phyloP scores from a whole-genome alignment of 2,888 invertebrate species.

The Caenorhabditis macrosperma region DNA sequence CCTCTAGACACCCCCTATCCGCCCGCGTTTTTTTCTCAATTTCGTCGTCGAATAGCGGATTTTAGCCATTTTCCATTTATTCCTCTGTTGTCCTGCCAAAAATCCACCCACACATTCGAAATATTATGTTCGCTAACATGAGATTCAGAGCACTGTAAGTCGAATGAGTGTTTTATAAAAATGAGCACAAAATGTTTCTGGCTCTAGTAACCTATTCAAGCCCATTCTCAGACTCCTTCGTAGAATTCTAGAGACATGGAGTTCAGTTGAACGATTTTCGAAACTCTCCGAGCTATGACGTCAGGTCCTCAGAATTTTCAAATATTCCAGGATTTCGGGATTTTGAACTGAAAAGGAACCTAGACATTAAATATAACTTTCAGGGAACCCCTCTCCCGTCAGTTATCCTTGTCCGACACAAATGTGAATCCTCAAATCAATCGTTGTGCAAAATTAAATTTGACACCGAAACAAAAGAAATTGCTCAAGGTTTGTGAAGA shows the following conservation, averaged over 20 bases:
- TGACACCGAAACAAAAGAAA: conserved; percentile 61
- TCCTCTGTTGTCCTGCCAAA: background rate
- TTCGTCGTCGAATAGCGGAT: background rate
- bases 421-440: conserved; percentile 61
- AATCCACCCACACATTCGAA: background rate
- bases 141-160: conserved; percentile 39
- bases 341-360: background rate
- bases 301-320: too few relatives aligned
- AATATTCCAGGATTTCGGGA: background rate
- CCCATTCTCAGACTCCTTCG: too few relatives aligned
- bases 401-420: conserved; percentile 64
- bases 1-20: conserved; percentile 6
- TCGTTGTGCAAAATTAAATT: conserved; percentile 53
- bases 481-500: conserved; percentile 47
- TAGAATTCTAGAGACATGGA: too few relatives aligned
- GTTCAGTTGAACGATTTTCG: too few relatives aligned
- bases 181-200: too few relatives aligned
- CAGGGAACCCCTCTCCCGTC: conserved; percentile 63
- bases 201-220: too few relatives aligned
- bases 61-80: background rate
- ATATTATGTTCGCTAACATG: conserved; percentile 33
- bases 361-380: too few relatives aligned
- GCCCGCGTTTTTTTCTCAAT: conserved; percentile 11
- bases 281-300: too few relatives aligned
- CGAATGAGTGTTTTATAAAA: background rate